Evolutionary conservation across 2,113 vertebrate genomes (phyloP).

Genomic region (Apaloderma vittatum): DNA sequence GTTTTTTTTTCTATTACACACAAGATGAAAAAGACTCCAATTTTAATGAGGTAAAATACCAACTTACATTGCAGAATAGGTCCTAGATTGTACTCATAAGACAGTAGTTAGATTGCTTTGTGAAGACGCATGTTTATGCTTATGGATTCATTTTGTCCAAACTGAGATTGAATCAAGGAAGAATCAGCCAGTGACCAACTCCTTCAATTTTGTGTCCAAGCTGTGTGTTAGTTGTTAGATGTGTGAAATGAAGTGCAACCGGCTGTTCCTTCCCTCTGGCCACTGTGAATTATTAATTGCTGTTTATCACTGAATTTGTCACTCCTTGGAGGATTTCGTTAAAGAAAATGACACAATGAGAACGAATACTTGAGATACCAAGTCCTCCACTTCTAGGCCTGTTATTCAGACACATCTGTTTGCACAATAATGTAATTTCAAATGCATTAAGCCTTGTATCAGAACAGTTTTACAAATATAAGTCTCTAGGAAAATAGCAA

Average conservation of each 20-base stretch:
- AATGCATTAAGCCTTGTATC: not conserved
- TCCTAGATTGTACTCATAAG: not conserved
- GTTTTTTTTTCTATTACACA: not conserved
- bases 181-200: not conserved
- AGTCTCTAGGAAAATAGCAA: not conserved
- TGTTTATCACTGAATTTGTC: slow-evolving; percentile 51
- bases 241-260: not conserved
- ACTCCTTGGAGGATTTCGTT: slow-evolving; percentile 39
- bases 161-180: not conserved
- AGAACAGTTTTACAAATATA: slow-evolving; percentile 5
- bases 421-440: slow-evolving; percentile 1
- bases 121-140: not conserved
- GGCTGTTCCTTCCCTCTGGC: slow-evolving; percentile 8
- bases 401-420: slow-evolving; percentile 11
- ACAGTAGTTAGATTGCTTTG: not conserved
- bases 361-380: not conserved
- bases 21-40: not conserved
- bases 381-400: not conserved
- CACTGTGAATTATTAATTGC: slow-evolving; percentile 62
- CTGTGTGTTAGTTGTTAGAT: not conserved
- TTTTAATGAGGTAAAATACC: not conserved
- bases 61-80: not conserved
- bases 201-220: not conserved
- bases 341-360: slow-evolving; percentile 8
- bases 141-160: not conserved